Evolutionary conservation across 2,888 invertebrate species (phyloP), one percentile per base, ranked within the genome.

Genomic region (Listrodromus nycthemerus): DNA sequence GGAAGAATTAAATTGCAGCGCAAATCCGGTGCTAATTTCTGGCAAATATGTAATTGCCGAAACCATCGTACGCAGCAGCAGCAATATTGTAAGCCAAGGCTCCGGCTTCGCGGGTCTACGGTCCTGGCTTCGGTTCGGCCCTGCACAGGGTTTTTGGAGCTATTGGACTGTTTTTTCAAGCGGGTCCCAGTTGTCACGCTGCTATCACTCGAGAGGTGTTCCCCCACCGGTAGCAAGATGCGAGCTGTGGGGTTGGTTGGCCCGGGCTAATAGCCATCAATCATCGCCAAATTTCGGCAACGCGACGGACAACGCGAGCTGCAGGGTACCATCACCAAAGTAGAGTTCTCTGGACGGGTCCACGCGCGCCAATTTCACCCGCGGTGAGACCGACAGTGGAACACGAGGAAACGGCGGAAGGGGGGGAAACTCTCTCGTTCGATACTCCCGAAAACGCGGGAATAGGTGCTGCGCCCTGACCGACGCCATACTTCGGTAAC

Each of bases 211-310:
- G 7, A 52, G 70, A 30, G 37, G 48, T 41, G 69, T 70, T 55
- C 50, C 16, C 19, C 61, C 48, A 41, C 19, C 61, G 6, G 45
- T 10, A 27, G 45, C 63, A 16, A 41, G 41, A 63, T 19, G 48
- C 65, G 13, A 41, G 27, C 24, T 21, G 67, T 69, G 86, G 82
- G 84, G 86, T 77, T 85, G 82, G 88, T 91, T 92, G 92, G 92
- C 92, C 92, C 92, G 89, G 90, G 89, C 90, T 89, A 92, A 92
- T 91, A 90, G 92, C 93, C 92, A 93, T 93, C 93, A 93, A 93
- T 93, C 93, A 93, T 92, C 87, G 84, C 89, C 89, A 89, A 93
- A 93, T 92, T 93, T 93, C 90, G 93, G 93, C 93, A 93, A 93
- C 92, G 92, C 88, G 89, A 90, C 88, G 93, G 93, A 92, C 93